Evolutionary conservation across 2,888 invertebrate species (phyloP).

Genomic region (Pelosia muscerda): DNA sequence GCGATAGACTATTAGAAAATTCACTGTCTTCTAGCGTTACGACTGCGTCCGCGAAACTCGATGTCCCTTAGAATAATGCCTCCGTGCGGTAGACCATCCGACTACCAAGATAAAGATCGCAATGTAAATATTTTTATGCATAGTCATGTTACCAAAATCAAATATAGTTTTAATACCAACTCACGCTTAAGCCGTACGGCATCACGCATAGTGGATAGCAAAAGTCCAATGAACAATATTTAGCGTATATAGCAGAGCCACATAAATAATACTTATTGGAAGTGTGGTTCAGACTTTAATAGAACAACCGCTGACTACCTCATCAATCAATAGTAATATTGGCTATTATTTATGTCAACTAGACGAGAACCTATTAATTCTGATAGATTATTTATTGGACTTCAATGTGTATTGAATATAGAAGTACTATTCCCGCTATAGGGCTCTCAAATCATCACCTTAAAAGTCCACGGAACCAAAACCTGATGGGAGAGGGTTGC

Average conservation of each 20-base stretch:
- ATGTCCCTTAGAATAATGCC: no score
- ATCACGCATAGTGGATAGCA: no score
- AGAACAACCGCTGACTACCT: not conserved
- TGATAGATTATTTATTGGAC: not conserved
- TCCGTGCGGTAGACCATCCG: not conserved
- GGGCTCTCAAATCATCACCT: not conserved
- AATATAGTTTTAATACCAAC: no score
- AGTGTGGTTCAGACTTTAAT: not conserved
- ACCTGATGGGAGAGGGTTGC: not conserved
- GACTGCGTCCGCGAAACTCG: no score
- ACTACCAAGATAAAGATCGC: not conserved
- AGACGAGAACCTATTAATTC: not conserved
- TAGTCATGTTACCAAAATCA: no score
- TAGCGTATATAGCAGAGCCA: no score
- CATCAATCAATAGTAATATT: not conserved
- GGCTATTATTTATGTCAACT: not conserved
- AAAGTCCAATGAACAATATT: no score
- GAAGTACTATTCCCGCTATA: not conserved
- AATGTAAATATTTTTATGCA: not conserved
- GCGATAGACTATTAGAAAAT: no score
- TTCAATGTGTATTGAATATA: not conserved
- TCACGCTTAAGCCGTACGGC: no score
- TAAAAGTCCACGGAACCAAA: not conserved
- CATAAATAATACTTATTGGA: no score
- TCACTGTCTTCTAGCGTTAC: no score